Conservation (phyloP, 2,888 invertebrate genomes). For the Ramazzottius varieornatus region DNA sequence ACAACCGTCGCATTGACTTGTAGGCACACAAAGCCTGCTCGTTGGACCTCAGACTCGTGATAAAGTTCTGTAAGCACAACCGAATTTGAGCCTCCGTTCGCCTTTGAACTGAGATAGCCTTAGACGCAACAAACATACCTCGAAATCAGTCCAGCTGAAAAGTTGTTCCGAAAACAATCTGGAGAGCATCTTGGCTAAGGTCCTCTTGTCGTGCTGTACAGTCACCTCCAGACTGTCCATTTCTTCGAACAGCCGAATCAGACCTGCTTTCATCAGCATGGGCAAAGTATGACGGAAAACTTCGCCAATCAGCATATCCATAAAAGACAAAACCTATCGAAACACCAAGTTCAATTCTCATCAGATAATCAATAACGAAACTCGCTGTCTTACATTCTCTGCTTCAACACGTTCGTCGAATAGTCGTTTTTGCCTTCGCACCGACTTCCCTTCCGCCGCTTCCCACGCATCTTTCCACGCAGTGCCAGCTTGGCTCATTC, state of each 20-base stretch:
- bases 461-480: slow-evolving; percentile 80
- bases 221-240: neutral
- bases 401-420: slow-evolving; percentile 90
- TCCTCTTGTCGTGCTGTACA: neutral
- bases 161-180: neutral
- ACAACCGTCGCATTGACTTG: neutral
- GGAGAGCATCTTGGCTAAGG: neutral
- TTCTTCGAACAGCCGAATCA: neutral
- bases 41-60: neutral
- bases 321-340: neutral
- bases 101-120: neutral
- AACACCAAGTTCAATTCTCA: too few relatives aligned
- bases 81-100: neutral
- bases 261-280: neutral
- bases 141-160: neutral
- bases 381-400: slow-evolving; percentile 48
- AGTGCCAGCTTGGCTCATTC: slow-evolving; percentile 70
- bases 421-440: slow-evolving; percentile 57
- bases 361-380: too few relatives aligned
- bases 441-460: slow-evolving; percentile 61
- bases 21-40: neutral
- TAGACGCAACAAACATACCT: neutral
- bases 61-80: neutral
- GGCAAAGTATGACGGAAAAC: neutral
- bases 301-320: neutral